Evolutionary conservation across 2,113 vertebrate genomes (phyloP), one percentile per base, ranked within the genome.

Genomic region (Amazona guildingii): DNA sequence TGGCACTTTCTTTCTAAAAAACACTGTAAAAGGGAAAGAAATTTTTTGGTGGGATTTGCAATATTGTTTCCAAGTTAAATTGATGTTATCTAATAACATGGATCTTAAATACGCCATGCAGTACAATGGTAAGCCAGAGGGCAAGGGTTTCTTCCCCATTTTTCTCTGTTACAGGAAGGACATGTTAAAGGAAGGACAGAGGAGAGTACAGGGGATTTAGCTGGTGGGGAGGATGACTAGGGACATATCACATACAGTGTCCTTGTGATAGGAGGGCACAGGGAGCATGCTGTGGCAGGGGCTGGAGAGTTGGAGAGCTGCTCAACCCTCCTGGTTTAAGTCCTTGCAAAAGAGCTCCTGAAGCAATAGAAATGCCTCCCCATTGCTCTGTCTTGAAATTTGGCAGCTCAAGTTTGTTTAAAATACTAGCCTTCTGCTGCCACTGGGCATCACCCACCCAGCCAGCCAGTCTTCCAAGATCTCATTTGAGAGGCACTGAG

Each of bases 101-200:
- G 13, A 4, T 48, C 13, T 2, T 23, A 4, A 6, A 5, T 17
- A 17, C 41, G 28, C 10, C 4, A 1, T 14, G 9, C 27, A 35
- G 4, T 1, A 1, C 10, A 24, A 17, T 31, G 37, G 9, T 66
- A 33, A 73, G 29, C 48, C 48, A 49, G 73, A 69, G 3, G 2
- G 31, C 20, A 57, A 62, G 73, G 29, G 4, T 2, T 73, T 41
- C 25, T 79, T 61, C 31, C 13, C 2, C 1, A 2, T 41, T 78
- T 72, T 52, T 17, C 6, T 17, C 7, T 46, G 4, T 11, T 17
- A 10, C 13, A 61, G 43, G 13, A 64, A 10, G 31, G 18, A 51
- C 49, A 51, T 46, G 4, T 10, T 15, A 10, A 13, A 55, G 43
- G 11, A 64, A 10, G 31, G 18, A 25, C 49, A 51, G 49, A 51